phyloP scores from a whole-genome alignment of 23 tunicate genomes.

The Styela clava region DNA sequence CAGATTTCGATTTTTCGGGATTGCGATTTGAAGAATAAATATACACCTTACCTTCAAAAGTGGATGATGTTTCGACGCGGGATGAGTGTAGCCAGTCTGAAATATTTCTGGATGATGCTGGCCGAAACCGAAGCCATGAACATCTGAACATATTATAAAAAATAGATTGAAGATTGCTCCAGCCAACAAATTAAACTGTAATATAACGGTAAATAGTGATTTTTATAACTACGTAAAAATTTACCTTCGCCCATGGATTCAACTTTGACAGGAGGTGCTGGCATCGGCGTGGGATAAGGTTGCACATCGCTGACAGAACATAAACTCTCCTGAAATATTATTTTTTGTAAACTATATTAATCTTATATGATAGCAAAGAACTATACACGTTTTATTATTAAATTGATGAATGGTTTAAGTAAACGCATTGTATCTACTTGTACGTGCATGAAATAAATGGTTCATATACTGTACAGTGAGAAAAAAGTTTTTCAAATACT shows the following conservation, averaged over 20 bases:
- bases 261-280: not conserved
- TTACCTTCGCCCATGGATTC: slow-evolving; percentile 4
- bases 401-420: too few relatives aligned
- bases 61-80: not conserved
- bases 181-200: not conserved
- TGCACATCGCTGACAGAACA: not conserved
- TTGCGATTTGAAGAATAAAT: too few relatives aligned
- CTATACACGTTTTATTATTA: too few relatives aligned
- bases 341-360: too few relatives aligned
- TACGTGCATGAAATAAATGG: too few relatives aligned
- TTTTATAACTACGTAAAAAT: too few relatives aligned
- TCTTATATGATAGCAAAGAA: too few relatives aligned
- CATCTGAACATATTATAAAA: not conserved
- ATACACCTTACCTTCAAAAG: not conserved
- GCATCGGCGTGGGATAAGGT: slow-evolving; percentile 2
- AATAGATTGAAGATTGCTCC: not conserved
- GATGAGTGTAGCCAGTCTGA: not conserved
- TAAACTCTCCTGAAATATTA: not conserved
- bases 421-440: too few relatives aligned
- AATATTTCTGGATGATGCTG: not conserved
- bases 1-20: too few relatives aligned
- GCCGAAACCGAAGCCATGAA: not conserved
- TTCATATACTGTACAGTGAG: too few relatives aligned
- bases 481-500: too few relatives aligned
- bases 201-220: too few relatives aligned